Evolutionary conservation across 2,797 vertebrate species (phyloP), one percentile per base, ranked within the genome.

Genomic region (Macropodus opercularis): DNA sequence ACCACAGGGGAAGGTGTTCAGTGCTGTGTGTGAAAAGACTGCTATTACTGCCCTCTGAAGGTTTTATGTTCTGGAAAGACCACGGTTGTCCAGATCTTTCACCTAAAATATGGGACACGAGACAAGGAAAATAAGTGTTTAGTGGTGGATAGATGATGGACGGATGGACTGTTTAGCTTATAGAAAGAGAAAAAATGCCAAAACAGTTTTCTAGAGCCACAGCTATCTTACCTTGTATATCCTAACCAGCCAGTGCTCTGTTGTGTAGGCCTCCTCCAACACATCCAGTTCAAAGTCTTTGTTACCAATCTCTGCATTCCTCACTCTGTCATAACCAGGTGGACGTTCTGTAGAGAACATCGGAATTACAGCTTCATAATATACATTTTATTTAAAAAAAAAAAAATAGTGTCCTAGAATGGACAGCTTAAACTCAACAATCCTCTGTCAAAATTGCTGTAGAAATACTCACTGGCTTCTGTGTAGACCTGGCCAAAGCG

Each of bases 401-500:
- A n/a, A n/a, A 32, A 8, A 14, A 23, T 15, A 14, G n/a, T 6
- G 21, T 18, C 8, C 18, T n/a, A 17, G 3, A 32, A 48, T 5
- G 21, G 6, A 3, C 15, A 31, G 11, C 8, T 10, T 29, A n/a
- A 38, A 18, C 41, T 26, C 2, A 12, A 10, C n/a, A n/a, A n/a
- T 24, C 12, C 27, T n/a, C n/a, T 26, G 39, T 24, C 14, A 14
- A 31, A 32, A 56, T 5, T 12, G 21, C 24, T 11, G 44, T 2
- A 1, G 21, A n/a, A 40, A 13, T 58, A 96, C 98, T 95, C 80
- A 99, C 97, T 99, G 90, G 97, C 98, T 87, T 99, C 97, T 0
- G 97, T 99, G 93, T 99, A 99, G 86, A 99, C 98, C 87, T 99
- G 98, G 40, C 98, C 98, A 0, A 99, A 99, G 81, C 97, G 97